Evolutionary conservation across 2,888 invertebrate species (phyloP).

Genomic region (Drosophila tanythrix): DNA sequence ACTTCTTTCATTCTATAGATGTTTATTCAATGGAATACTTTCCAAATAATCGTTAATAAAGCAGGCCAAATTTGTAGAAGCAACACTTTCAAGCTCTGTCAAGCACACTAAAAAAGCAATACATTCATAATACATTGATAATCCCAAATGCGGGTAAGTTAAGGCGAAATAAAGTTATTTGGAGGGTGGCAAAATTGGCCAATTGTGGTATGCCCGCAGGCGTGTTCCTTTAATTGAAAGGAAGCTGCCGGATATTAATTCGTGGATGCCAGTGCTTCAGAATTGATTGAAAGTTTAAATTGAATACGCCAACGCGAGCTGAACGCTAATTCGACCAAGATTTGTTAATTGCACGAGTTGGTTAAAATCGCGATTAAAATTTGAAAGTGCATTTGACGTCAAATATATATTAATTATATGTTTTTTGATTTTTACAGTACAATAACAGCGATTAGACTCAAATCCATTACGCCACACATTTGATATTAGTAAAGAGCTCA

Average conservation of each 20-base stretch:
- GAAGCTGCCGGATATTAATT: slow-evolving; percentile 38
- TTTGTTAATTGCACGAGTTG: not conserved
- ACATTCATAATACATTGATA: not conserved
- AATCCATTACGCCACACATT: not conserved
- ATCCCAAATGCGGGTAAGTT: not conserved
- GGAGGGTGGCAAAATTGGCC: slow-evolving; percentile 6
- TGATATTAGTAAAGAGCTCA: not conserved
- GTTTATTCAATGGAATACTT: too few species aligned
- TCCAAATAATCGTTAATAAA: too few species aligned
- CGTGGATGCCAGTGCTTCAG: slow-evolving; percentile 11
- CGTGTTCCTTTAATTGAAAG: slow-evolving; percentile 44
- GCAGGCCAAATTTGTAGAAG: not conserved
- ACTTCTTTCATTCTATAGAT: too few species aligned
- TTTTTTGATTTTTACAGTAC: not conserved
- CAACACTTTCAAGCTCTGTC: not conserved
- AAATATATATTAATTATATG: not conserved
- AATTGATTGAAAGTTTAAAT: slow-evolving; percentile 14
- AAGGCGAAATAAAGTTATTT: slow-evolving; percentile 1
- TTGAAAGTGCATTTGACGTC: not conserved
- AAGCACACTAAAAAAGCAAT: not conserved
- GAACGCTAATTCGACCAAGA: not conserved
- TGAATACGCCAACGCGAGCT: not conserved
- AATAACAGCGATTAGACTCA: not conserved
- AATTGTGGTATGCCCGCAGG: slow-evolving; percentile 31
- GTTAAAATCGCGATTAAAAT: not conserved